Percentiles rank a stretch among this genome's conserved stretches.
phyloP scores from a whole-genome alignment of 30 jellyfish, hydroid and myxozoan species.

The Aurelia sp. region DNA sequence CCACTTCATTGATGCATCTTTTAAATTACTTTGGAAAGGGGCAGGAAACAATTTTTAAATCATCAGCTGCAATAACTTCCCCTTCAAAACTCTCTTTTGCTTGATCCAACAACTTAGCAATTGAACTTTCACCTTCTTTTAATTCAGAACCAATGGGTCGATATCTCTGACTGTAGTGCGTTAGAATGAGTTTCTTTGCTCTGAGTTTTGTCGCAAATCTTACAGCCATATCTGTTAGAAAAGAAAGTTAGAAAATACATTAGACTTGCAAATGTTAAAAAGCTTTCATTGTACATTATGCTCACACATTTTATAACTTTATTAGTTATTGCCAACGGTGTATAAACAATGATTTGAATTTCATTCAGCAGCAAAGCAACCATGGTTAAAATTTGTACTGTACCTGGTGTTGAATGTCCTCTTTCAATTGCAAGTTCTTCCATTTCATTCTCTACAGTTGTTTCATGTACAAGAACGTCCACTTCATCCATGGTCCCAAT shows the following conservation, averaged over 20 bases:
- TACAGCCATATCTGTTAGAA: conserved; percentile 85
- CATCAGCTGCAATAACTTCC: conserved; percentile 83
- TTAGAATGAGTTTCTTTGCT: conserved; percentile 69
- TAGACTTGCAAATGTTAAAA: no score
- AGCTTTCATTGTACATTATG: no score
- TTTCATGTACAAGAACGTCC: conserved; percentile 85
- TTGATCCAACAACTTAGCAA: conserved; percentile 46
- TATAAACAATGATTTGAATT: no score
- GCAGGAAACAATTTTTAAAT: conserved; percentile 43
- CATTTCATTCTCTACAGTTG: conserved; percentile 93
- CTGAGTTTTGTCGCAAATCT: conserved; percentile 55
- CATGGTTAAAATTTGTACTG: not conserved
- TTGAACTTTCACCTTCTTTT: conserved; percentile 43
- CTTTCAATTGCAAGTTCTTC: conserved; percentile 77
- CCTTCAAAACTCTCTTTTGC: conserved; percentile 67
- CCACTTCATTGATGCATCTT: not conserved
- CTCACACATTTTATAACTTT: no score
- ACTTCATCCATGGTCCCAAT: conserved; percentile 43
- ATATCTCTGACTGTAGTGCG: conserved; percentile 83
- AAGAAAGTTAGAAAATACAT: not conserved
- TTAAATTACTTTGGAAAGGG: conserved; percentile 14
- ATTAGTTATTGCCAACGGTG: no score
- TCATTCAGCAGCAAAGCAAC: no score
- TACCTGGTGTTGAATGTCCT: conserved; percentile 99
- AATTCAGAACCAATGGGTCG: conserved; percentile 34